Evolutionary conservation across 2,113 vertebrate species (phyloP).

Genomic region (Odontophorus gujanensis): DNA sequence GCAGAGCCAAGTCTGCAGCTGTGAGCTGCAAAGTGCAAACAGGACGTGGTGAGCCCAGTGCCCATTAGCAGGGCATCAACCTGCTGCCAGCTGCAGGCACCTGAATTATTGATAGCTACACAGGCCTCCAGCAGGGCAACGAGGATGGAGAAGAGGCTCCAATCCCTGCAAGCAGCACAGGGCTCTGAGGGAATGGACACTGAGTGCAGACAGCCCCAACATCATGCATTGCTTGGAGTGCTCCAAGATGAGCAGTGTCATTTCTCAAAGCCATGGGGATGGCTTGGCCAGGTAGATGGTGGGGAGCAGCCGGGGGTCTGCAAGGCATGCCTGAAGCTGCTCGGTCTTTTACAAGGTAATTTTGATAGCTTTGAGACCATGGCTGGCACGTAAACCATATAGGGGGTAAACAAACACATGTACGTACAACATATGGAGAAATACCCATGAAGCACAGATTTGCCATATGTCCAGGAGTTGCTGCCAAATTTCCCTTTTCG

Average conservation of each 20-base stretch:
- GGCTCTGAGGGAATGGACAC: not conserved
- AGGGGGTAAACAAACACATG: slow-evolving; percentile 5
- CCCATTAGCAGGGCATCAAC: not conserved
- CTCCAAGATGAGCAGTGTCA: not conserved
- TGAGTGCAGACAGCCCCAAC: not conserved
- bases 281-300: not conserved
- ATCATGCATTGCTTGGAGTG: rapidly evolving
- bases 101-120: slow-evolving; percentile 55
- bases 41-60: not conserved
- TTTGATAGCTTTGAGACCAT: not conserved
- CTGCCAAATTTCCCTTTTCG: slow-evolving; percentile 17
- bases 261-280: rapidly evolving
- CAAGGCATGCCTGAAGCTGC: not conserved
- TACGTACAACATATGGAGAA: slow-evolving; percentile 20
- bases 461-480: not conserved
- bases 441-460: not conserved
- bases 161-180: not conserved
- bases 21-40: not conserved
- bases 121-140: not conserved
- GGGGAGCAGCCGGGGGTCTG: not conserved
- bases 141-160: not conserved
- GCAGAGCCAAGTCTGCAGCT: rapidly evolving
- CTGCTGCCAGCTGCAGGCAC: slow-evolving; percentile 3
- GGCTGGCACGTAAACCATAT: not conserved
- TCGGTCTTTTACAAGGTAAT: not conserved